Evolutionary conservation across 2,113 vertebrate species (phyloP).

Genomic region (Naja naja): DNA sequence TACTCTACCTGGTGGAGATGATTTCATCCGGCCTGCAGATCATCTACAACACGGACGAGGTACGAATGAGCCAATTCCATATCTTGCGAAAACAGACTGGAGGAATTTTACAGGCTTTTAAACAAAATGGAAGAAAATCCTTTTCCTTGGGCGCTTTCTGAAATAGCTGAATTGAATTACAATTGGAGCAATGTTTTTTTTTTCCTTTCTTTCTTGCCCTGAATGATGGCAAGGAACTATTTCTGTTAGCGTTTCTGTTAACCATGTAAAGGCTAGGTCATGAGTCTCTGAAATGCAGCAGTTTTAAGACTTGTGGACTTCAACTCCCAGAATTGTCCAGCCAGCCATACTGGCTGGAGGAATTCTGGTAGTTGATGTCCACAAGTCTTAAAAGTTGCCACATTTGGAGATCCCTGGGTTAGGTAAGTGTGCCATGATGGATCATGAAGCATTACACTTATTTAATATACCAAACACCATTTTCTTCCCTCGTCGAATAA

Average conservation of each 20-base stretch:
- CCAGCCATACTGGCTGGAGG: background rate
- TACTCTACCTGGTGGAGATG: conserved; percentile 98
- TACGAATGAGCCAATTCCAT: conserved; percentile 56
- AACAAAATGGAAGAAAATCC: background rate
- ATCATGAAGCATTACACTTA: background rate
- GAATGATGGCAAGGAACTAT: background rate
- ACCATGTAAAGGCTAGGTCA: background rate
- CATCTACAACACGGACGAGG: conserved; percentile 99
- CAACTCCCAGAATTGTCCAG: background rate
- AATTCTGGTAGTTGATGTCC: background rate
- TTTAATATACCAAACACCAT: background rate
- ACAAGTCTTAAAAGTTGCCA: background rate
- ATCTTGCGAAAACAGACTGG: background rate
- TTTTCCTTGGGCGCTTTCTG: background rate
- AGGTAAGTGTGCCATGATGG: background rate
- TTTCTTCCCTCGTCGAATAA: background rate
- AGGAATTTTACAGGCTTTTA: background rate
- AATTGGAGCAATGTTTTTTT: background rate
- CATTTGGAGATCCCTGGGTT: background rate
- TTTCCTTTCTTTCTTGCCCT: background rate
- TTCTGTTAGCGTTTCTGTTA: background rate
- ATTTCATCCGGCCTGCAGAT: conserved; percentile 96
- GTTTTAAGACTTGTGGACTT: background rate
- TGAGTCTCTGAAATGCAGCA: background rate
- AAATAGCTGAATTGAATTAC: background rate